Conservation (phyloP, 2,888 invertebrate genomes). For the Crepidodera aurea region DNA sequence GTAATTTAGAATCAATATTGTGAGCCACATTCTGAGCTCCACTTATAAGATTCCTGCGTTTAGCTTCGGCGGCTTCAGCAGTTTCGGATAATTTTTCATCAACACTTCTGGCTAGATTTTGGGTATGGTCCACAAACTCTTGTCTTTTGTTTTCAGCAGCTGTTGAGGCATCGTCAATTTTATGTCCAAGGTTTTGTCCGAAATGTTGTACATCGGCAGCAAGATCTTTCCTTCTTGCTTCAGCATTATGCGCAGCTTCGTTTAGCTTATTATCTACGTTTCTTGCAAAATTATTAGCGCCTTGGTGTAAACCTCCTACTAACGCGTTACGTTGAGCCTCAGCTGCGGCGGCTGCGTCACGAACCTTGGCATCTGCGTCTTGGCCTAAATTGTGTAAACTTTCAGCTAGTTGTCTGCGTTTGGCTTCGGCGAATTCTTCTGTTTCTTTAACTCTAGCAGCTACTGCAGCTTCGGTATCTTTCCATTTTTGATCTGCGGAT, state of each 20-base stretch:
- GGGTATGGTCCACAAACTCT: slow-evolving; percentile 64
- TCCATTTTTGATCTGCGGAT: slow-evolving; percentile 41
- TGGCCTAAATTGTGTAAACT: slow-evolving; percentile 51
- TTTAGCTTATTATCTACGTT: slow-evolving; percentile 68
- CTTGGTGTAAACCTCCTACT: neutral
- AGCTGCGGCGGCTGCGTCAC: slow-evolving; percentile 35
- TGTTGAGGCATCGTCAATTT: slow-evolving; percentile 38
- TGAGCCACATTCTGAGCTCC: slow-evolving; percentile 28
- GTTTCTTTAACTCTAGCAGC: slow-evolving; percentile 39
- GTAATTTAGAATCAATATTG: slow-evolving; percentile 33
- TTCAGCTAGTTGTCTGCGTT: slow-evolving; percentile 63
- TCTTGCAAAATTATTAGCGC: slow-evolving; percentile 21
- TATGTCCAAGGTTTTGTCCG: slow-evolving; percentile 35
- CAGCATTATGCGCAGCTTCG: slow-evolving; percentile 38
- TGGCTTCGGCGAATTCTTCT: slow-evolving; percentile 57
- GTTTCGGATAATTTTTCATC: slow-evolving; percentile 28
- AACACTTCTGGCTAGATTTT: slow-evolving; percentile 30
- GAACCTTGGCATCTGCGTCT: slow-evolving; percentile 55
- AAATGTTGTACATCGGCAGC: slow-evolving; percentile 25
- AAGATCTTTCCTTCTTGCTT: slow-evolving; percentile 33
- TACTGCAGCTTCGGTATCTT: slow-evolving; percentile 43
- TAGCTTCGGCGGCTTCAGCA: slow-evolving; percentile 40
- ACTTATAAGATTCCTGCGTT: slow-evolving; percentile 52
- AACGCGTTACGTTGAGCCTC: slow-evolving; percentile 31
- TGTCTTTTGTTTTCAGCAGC: slow-evolving; percentile 62